Conservation (phyloP, 2,888 invertebrate species). For the Actias luna region DNA sequence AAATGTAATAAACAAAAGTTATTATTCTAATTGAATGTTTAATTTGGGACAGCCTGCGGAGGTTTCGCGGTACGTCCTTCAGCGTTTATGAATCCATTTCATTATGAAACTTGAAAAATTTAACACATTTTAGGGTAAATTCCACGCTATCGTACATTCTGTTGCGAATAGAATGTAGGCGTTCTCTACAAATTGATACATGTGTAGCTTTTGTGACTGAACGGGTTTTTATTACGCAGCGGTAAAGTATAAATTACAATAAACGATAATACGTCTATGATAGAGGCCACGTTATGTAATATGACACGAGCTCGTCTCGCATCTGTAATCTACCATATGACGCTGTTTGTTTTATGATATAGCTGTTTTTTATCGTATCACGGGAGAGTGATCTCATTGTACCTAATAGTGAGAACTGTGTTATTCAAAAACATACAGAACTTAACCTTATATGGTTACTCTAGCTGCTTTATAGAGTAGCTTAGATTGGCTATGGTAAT, state of each 20-base stretch:
- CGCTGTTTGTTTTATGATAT: not conserved
- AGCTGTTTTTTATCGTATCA: not conserved
- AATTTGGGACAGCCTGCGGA: not conserved
- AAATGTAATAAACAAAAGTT: not conserved
- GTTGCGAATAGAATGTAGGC: conserved; percentile 1
- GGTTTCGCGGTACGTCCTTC: not conserved
- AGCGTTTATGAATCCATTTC: not conserved
- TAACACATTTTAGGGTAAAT: not conserved
- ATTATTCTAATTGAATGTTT: not conserved
- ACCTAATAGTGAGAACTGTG: too few relatives aligned
- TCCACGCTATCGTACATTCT: not conserved
- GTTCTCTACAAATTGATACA: not conserved
- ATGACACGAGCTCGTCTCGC: not conserved
- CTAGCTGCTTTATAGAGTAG: too few relatives aligned
- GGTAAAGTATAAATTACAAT: not conserved
- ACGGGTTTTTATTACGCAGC: not conserved
- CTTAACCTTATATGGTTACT: too few relatives aligned
- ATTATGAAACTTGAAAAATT: not conserved
- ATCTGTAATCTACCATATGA: not conserved
- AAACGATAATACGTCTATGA: not conserved
- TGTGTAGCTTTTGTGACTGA: not conserved
- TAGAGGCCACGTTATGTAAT: conserved; percentile 6
- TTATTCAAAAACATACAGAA: too few relatives aligned
- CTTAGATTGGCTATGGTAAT: too few relatives aligned
- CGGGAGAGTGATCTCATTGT: too few relatives aligned